Evolutionary conservation across 2,888 invertebrate genomes (phyloP), one percentile per base, ranked within the genome.

Genomic region (Artemia sinica): DNA sequence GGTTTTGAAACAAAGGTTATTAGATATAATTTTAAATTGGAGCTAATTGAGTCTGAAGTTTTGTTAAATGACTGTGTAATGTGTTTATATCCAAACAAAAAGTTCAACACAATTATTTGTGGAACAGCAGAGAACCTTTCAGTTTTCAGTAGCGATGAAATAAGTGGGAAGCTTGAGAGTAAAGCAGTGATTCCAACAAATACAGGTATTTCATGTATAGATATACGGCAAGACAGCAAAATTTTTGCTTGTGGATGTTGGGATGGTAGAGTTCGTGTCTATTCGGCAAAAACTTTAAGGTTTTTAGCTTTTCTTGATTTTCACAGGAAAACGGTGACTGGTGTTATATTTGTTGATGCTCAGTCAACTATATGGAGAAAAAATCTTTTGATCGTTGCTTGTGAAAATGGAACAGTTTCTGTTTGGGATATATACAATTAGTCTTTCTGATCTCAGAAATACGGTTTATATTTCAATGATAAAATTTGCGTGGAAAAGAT

Each of bases 1-100:
- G 63, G 63, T 58, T 58, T 58, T 58, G 63, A 58, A 58, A n/a
- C 14, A 58, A 58, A 58, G 28, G 63, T 58, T n/a, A 58, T 58
- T 10, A 41, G 41, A 41, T 41, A 41, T 41, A 41, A 41, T 41
- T 41, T 41, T 41, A 41, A 41, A 41, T 58, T 58, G 28, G 63
- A 18, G 9, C 14, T 18, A 8, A 58, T 11, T 10, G 63, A n/a
- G 63, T 18, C 63, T 58, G 63, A 28, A 28, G 63, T 18, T n/a
- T n/a, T 10, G 9, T 3, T 58, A n/a, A 58, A 28, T 28, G 28
- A 9, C 14, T 58, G 63, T 58, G 14, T 58, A n/a, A 58, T 58
- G 63, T 58, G 63, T 10, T 18, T 58, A 18, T 58, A 8, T 8
- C 28, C n/a, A n/a, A 58, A 28, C 28, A 18, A n/a, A 18, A 58